A percentile compares a stretch with the other conserved stretches of the same genome.
Conservation (phyloP, 2,888 invertebrate genomes). For the Plutella xylostella region DNA sequence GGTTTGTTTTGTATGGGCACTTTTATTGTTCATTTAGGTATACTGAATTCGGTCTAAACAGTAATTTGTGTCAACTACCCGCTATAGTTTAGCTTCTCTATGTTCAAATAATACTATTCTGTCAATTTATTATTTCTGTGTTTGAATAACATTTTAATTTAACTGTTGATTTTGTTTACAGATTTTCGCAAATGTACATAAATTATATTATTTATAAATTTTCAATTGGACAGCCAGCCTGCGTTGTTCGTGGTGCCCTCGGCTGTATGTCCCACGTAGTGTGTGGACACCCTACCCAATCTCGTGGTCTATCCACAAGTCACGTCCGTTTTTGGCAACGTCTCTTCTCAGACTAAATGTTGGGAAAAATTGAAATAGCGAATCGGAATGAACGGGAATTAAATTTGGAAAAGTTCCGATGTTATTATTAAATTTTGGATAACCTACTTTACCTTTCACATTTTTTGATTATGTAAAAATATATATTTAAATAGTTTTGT, state of each 20-base stretch:
- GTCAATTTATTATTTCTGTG: too few relatives aligned
- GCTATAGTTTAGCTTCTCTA: too few relatives aligned
- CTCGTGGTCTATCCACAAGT: slow-evolving; percentile 13
- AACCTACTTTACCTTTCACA: too few relatives aligned
- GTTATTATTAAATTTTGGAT: too few relatives aligned
- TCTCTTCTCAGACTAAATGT: slow-evolving; percentile 10
- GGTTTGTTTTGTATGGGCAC: too few relatives aligned
- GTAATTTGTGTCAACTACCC: too few relatives aligned
- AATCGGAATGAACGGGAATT: slow-evolving; percentile 21
- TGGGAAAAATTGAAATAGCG: slow-evolving; percentile 26
- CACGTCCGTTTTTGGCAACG: slow-evolving; percentile 17
- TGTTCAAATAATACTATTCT: too few relatives aligned
- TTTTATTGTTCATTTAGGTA: too few relatives aligned
- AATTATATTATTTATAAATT: background rate
- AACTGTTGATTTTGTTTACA: too few relatives aligned
- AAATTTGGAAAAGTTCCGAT: slow-evolving; percentile 25
- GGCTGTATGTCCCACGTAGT: background rate
- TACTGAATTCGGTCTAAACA: too few relatives aligned
- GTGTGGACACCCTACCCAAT: slow-evolving; percentile 7
- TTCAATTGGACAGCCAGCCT: background rate
- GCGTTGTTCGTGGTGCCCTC: background rate
- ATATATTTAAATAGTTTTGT: too few relatives aligned
- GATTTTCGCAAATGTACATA: background rate
- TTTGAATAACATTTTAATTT: background rate
- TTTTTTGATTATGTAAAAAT: too few relatives aligned